These are phyloP conservation scores for Pithys albifrons DNA, from an alignment of 2,113 vertebrate species.

Conservation along the genomic window DNA sequence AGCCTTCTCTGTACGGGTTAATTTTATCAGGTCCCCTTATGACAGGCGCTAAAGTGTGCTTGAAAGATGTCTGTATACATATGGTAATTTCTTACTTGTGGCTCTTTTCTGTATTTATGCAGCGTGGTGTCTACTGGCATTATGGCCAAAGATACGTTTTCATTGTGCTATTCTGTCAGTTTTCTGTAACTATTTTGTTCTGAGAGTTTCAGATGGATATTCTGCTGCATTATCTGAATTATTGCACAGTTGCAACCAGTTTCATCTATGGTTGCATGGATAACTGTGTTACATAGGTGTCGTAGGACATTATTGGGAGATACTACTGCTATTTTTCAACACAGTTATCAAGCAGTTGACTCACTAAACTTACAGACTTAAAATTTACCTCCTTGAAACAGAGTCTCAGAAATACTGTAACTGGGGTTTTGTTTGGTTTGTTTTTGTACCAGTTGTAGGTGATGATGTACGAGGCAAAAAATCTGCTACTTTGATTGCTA, in stretches of 20 bases:
- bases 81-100: conserved; percentile 58
- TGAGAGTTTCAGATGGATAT: background rate
- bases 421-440: background rate
- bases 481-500: background rate
- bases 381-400: background rate
- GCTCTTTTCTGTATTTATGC: conserved; percentile 20
- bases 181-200: background rate
- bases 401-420: background rate
- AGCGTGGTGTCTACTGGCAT: background rate
- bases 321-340: background rate
- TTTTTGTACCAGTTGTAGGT: background rate
- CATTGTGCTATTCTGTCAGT: background rate
- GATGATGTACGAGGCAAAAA: background rate
- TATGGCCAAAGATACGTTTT: conserved; percentile 1
- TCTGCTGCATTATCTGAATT: background rate
- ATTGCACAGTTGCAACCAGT: background rate
- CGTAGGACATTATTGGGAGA: background rate
- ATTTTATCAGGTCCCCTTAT: conserved; percentile 51
- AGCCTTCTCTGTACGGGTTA: conserved; percentile 30
- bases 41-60: conserved; percentile 55
- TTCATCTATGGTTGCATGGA: background rate
- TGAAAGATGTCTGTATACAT: conserved; percentile 61
- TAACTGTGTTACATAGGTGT: background rate
- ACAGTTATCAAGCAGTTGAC: background rate
- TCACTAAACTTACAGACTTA: background rate